phyloP scores from a whole-genome alignment of 2,797 vertebrate genomes.

The Crocodylus rhombifer region DNA sequence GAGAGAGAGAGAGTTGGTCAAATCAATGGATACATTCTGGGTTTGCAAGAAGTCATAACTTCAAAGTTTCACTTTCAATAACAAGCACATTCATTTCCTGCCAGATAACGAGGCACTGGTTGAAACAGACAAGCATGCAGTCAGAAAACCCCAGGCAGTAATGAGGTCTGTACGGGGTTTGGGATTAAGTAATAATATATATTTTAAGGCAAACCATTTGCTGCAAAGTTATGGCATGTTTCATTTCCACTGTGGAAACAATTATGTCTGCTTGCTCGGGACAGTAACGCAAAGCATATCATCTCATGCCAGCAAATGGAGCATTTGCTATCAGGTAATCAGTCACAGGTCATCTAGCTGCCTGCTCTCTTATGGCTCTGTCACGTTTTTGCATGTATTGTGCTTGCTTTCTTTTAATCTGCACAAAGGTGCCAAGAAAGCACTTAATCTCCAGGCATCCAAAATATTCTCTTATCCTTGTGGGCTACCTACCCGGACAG shows the following conservation, averaged over 20 bases:
- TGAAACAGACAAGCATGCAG: not conserved
- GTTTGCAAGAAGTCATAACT: not conserved
- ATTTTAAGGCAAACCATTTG: conserved; percentile 2
- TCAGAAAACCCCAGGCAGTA: not conserved
- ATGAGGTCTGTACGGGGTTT: not conserved
- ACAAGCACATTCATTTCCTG: not conserved
- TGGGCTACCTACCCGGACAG: not conserved
- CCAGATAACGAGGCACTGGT: accelerated
- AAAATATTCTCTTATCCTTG: not conserved
- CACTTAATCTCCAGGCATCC: not conserved
- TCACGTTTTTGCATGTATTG: not conserved
- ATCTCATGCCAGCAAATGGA: not conserved
- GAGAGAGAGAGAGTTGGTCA: not conserved
- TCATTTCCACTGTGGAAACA: not conserved
- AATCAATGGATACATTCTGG: conserved; percentile 22
- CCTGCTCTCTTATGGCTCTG: not conserved
- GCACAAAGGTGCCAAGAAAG: not conserved
- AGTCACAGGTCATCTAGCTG: not conserved
- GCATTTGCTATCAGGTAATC: accelerated
- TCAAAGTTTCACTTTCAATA: not conserved
- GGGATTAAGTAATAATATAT: not conserved
- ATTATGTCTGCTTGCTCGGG: not conserved
- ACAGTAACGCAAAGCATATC: not conserved
- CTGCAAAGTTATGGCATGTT: not conserved
- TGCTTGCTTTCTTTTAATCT: not conserved